phyloP scores from a whole-genome alignment of 2,888 invertebrate species.

The Trachelus stipa region DNA sequence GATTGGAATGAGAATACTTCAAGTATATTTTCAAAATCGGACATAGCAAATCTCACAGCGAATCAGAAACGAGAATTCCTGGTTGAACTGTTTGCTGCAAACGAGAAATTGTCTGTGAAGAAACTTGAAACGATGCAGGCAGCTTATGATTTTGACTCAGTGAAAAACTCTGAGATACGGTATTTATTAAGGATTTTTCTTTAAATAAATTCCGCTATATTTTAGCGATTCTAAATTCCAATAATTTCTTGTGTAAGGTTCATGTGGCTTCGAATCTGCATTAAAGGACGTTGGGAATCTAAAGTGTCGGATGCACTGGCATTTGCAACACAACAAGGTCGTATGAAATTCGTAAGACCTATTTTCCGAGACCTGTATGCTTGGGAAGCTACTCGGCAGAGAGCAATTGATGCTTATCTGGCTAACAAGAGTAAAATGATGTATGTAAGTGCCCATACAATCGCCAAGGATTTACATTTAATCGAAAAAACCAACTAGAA shows the following conservation, averaged over 20 bases:
- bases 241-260: slow-evolving; percentile 56
- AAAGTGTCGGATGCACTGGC: slow-evolving; percentile 77
- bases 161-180: slow-evolving; percentile 83
- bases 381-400: slow-evolving; percentile 79
- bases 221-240: not conserved
- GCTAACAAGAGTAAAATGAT: slow-evolving; percentile 82
- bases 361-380: slow-evolving; percentile 85
- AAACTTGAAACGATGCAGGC: slow-evolving; percentile 74
- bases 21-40: slow-evolving; percentile 67
- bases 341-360: slow-evolving; percentile 93
- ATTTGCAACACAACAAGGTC: slow-evolving; percentile 86
- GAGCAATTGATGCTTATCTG: slow-evolving; percentile 80
- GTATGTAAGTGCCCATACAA: slow-evolving; percentile 80
- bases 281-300: slow-evolving; percentile 78
- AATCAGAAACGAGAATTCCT: slow-evolving; percentile 79
- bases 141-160: slow-evolving; percentile 74
- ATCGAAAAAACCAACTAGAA: slow-evolving; percentile 13
- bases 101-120: slow-evolving; percentile 68
- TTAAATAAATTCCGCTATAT: slow-evolving; percentile 7
- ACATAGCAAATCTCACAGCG: slow-evolving; percentile 72
- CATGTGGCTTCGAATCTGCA: slow-evolving; percentile 82
- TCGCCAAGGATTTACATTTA: slow-evolving; percentile 82
- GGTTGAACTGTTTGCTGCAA: slow-evolving; percentile 72
- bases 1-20: slow-evolving; percentile 63
- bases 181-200: slow-evolving; percentile 17